phyloP scores from a whole-genome alignment of 2,113 vertebrate species.

The Limnothrissa miodon region DNA sequence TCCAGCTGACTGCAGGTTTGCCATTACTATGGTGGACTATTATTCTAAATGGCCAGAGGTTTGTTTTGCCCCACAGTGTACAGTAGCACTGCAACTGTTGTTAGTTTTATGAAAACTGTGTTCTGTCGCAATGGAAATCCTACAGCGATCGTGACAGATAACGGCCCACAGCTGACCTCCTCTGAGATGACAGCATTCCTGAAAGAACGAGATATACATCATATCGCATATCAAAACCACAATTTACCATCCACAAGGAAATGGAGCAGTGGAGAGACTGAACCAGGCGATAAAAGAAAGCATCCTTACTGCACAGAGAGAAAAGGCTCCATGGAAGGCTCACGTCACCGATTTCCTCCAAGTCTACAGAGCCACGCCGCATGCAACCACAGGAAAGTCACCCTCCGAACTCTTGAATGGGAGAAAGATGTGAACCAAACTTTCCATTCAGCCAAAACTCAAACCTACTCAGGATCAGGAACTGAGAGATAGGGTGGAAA shows the following conservation, averaged over 20 bases:
- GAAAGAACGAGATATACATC: background rate
- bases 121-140: no score
- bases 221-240: background rate
- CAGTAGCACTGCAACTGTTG: background rate
- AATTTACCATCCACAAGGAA: no score
- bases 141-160: background rate
- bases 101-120: background rate
- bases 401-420: no score
- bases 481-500: no score
- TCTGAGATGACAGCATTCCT: background rate
- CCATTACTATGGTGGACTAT: slow-evolving; percentile 12
- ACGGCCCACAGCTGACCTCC: slow-evolving; percentile 1
- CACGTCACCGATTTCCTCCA: no score
- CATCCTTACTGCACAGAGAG: slow-evolving; percentile 1
- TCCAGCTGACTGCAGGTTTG: background rate
- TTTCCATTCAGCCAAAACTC: no score
- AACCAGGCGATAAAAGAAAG: slow-evolving; percentile 12
- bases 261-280: background rate
- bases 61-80: slow-evolving; percentile 7
- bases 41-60: background rate
- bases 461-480: no score
- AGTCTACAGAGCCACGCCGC: no score
- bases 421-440: no score
- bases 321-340: no score
- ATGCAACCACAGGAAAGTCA: no score